phyloP scores from a whole-genome alignment of 2,113 vertebrate genomes.

The Oenanthe melanoleuca region DNA sequence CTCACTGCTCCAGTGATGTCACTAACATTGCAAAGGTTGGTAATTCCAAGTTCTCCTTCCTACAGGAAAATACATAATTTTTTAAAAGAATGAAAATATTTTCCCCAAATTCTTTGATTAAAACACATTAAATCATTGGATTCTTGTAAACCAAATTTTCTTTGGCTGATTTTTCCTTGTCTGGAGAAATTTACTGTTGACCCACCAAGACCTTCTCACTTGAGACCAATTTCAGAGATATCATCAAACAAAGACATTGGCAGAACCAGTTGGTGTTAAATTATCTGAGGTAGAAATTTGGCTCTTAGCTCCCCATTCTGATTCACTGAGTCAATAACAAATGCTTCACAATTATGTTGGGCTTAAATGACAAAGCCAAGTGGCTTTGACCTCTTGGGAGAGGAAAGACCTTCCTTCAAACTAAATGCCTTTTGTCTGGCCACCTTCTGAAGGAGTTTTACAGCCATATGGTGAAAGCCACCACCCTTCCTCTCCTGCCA shows the following conservation, averaged over 20 bases:
- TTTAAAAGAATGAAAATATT: background rate
- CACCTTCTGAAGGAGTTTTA: background rate
- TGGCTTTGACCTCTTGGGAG: background rate
- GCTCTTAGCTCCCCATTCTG: background rate
- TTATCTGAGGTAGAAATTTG: background rate
- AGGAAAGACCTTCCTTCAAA: background rate
- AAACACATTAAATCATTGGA: background rate
- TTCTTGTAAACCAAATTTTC: background rate
- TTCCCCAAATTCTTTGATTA: background rate
- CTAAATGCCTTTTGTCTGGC: background rate
- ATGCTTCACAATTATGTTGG: background rate
- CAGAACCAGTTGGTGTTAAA: background rate
- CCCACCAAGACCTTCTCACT: background rate
- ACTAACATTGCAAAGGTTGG: constrained; percentile 52
- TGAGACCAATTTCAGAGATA: background rate
- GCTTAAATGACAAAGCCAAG: background rate
- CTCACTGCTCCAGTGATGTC: constrained; percentile 64
- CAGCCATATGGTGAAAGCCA: background rate
- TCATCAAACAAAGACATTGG: background rate
- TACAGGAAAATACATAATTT: background rate
- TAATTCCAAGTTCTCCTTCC: constrained; percentile 48
- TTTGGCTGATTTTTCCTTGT: background rate
- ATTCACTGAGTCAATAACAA: background rate
- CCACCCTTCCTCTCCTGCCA: background rate
- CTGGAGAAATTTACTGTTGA: background rate